phyloP scores from a whole-genome alignment of 2,113 vertebrate genomes.

The Balaenoptera acutorostrata region DNA sequence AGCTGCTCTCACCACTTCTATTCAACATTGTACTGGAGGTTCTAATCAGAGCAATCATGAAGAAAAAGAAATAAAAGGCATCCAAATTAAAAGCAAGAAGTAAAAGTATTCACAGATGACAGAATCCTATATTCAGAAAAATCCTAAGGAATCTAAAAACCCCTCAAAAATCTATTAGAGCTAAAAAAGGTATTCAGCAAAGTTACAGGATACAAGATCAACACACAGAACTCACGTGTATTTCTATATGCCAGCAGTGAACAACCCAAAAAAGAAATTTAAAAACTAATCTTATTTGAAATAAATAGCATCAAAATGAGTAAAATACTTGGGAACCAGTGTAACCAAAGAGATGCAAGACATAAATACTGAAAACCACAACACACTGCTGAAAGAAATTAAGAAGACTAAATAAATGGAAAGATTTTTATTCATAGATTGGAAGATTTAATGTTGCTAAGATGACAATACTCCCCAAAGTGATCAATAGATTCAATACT shows the following conservation, averaged over 20 bases:
- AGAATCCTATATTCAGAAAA: background rate
- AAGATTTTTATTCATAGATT: background rate
- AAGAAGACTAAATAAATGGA: background rate
- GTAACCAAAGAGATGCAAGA: background rate
- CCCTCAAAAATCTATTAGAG: background rate
- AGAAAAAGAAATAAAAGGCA: background rate
- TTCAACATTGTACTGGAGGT: background rate
- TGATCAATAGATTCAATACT: background rate
- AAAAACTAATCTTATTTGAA: background rate
- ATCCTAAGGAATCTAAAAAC: background rate
- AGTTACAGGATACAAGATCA: background rate
- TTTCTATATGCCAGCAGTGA: background rate
- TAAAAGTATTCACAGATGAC: background rate
- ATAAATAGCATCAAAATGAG: background rate
- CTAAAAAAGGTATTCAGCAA: background rate
- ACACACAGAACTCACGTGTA: background rate
- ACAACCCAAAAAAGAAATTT: background rate
- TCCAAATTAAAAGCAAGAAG: background rate
- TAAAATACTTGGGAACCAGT: background rate
- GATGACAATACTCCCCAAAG: background rate
- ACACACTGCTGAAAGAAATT: background rate
- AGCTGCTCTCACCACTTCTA: background rate
- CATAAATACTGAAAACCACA: background rate
- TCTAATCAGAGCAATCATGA: background rate
- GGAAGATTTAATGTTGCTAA: background rate